A percentile compares a stretch with the other conserved stretches of the same genome.
These are phyloP conservation scores for Tetramorium parvispinum DNA, from an alignment of 1,140 invertebrate genomes.

Conservation along the genomic window DNA sequence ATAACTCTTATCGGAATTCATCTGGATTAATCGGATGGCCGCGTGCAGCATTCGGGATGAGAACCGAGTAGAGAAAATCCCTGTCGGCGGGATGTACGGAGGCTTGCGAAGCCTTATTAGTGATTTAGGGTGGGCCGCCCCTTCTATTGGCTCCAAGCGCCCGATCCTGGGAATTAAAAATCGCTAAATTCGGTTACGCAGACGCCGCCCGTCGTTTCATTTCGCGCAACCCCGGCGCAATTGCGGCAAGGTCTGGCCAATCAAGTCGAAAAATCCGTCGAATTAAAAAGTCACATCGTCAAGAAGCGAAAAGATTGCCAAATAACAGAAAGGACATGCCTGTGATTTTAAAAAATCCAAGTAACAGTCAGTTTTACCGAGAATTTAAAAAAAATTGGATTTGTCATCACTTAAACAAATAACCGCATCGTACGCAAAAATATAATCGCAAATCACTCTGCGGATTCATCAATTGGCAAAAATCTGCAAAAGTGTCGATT, in stretches of 20 bases:
- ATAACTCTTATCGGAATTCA: conserved; percentile 45
- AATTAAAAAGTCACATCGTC: conserved; percentile 71
- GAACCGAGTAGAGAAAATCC: conserved; percentile 79
- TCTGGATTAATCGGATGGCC: conserved; percentile 53
- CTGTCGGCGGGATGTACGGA: conserved; percentile 81
- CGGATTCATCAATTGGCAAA: conserved; percentile 34
- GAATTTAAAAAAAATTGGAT: not conserved
- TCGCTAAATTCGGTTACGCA: conserved; percentile 82
- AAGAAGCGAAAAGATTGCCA: not conserved
- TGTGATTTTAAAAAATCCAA: not conserved
- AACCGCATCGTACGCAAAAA: conserved; percentile 33
- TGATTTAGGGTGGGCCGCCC: conserved; percentile 79
- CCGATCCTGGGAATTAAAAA: conserved; percentile 82
- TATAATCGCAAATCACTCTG: conserved; percentile 37
- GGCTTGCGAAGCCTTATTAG: conserved; percentile 83
- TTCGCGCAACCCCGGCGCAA: conserved; percentile 45
- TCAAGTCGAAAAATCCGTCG: conserved; percentile 66
- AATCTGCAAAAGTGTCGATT: conserved; percentile 62
- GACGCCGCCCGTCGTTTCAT: conserved; percentile 72
- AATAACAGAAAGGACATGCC: not conserved
- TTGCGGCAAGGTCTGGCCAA: conserved; percentile 54
- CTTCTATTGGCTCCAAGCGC: conserved; percentile 74
- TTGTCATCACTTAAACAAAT: not conserved
- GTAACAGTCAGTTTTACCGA: not conserved
- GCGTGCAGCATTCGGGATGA: conserved; percentile 71